Evolutionary conservation across 2,888 invertebrate species (phyloP).

Genomic region (Arge pagana): DNA sequence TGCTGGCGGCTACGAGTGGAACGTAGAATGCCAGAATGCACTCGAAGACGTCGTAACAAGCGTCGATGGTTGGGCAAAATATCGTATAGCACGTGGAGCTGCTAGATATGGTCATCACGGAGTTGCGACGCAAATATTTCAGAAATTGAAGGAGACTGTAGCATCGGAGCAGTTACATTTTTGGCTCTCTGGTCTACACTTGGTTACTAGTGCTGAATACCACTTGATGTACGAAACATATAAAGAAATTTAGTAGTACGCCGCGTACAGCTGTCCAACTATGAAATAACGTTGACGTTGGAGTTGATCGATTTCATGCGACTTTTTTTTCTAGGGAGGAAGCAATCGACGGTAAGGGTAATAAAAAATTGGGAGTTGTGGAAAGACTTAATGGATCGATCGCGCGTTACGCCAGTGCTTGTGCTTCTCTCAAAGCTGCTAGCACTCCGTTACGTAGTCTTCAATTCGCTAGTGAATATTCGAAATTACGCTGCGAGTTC

Average conservation of each 20-base stretch:
- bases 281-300: no score
- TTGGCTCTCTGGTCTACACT: constrained; percentile 82
- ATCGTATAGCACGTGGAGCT: constrained; percentile 84
- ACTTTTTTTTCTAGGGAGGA: constrained; percentile 35
- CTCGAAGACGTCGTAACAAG: constrained; percentile 64
- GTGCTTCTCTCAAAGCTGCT: constrained; percentile 65
- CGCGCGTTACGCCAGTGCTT: constrained; percentile 52
- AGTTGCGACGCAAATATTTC: constrained; percentile 70
- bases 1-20: constrained; percentile 72
- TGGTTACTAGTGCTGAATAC: constrained; percentile 76
- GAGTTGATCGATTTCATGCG: not conserved
- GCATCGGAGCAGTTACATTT: constrained; percentile 88
- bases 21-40: constrained; percentile 63
- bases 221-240: constrained; percentile 60
- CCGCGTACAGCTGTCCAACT: constrained; percentile 33
- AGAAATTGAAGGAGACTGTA: constrained; percentile 68
- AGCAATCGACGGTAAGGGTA: constrained; percentile 35
- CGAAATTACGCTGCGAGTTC: constrained; percentile 75
- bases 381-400: constrained; percentile 52
- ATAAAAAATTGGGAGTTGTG: constrained; percentile 43
- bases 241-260: not conserved
- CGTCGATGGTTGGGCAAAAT: constrained; percentile 82
- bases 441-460: constrained; percentile 68
- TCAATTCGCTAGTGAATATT: constrained; percentile 77
- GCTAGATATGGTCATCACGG: constrained; percentile 83